Conservation (phyloP, 2,797 vertebrate genomes). For the Poliocrania exsul region DNA sequence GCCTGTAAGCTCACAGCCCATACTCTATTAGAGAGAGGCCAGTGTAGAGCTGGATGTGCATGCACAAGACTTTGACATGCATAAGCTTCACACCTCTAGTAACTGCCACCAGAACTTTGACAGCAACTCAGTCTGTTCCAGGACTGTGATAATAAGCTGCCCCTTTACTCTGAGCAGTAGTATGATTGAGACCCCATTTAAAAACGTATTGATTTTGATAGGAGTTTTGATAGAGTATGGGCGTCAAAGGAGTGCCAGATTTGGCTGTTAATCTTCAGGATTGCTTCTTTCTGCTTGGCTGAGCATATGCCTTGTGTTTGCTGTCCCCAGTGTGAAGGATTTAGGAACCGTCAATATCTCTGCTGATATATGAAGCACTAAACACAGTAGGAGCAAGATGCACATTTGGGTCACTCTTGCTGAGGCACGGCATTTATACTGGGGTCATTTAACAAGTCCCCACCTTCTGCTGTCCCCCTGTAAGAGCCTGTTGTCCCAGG, state of each 20-base stretch:
- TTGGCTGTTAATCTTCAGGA: slow-evolving; percentile 53
- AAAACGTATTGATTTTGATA: slow-evolving; percentile 51
- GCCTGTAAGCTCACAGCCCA: not conserved
- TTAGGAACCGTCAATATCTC: slow-evolving; percentile 69
- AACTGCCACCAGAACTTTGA: not conserved
- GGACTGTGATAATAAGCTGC: not conserved
- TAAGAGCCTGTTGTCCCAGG: not conserved
- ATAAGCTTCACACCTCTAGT: not conserved
- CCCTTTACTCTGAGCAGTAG: not conserved
- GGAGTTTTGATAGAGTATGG: slow-evolving; percentile 13
- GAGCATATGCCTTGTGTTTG: slow-evolving; percentile 50
- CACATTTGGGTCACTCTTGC: not conserved
- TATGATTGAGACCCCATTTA: slow-evolving; percentile 11
- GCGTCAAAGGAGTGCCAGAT: slow-evolving; percentile 16
- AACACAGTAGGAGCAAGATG: not conserved
- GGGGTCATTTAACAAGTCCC: not conserved
- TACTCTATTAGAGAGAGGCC: not conserved
- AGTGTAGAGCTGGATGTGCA: not conserved
- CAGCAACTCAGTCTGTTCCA: not conserved
- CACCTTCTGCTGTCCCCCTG: not conserved
- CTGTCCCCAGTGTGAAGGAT: slow-evolving; percentile 67
- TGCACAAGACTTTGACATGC: not conserved
- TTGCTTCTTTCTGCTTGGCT: slow-evolving; percentile 61
- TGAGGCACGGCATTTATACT: not conserved
- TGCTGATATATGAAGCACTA: slow-evolving; percentile 26